phyloP scores from a whole-genome alignment of 2,113 vertebrate species.

The Saccopteryx leptura region DNA sequence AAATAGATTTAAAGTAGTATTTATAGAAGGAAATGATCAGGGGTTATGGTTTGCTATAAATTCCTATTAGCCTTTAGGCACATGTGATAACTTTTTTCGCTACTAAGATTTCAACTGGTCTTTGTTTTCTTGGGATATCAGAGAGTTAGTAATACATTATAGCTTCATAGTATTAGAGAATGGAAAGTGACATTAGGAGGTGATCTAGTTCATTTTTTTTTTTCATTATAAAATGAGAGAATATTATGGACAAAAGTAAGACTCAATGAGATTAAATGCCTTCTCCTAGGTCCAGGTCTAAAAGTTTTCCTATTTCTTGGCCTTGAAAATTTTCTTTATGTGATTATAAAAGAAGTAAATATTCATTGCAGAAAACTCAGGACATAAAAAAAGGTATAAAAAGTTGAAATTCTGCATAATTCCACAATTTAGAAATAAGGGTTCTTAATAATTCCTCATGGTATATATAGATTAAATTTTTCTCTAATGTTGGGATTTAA shows the following conservation, averaged over 20 bases:
- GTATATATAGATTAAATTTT: neutral
- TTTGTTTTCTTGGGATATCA: constrained; percentile 37
- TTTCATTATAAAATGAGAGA: neutral
- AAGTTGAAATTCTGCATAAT: constrained; percentile 12
- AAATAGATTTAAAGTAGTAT: neutral
- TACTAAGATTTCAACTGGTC: neutral
- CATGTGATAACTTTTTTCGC: neutral
- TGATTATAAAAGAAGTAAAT: constrained; percentile 39
- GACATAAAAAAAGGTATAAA: neutral
- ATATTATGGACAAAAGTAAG: constrained; percentile 8
- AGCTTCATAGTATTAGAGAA: constrained; percentile 1
- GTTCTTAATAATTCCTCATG: constrained; percentile 4
- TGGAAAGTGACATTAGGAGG: neutral
- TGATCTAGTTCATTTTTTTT: constrained; percentile 8
- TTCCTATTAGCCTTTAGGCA: neutral
- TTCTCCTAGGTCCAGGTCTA: neutral
- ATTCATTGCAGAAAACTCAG: neutral
- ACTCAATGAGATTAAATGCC: constrained; percentile 27
- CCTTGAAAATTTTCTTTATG: constrained; percentile 37
- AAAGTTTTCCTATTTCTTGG: constrained; percentile 27
- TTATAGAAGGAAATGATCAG: neutral
- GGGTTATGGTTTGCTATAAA: constrained; percentile 19
- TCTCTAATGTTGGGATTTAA: constrained; percentile 18
- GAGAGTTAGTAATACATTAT: neutral
- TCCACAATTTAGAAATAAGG: neutral